A percentile compares a stretch with the other conserved stretches of the same genome.
Evolutionary conservation across 2,113 vertebrate species (phyloP).

Genomic region (Hippocampus barbouri): DNA sequence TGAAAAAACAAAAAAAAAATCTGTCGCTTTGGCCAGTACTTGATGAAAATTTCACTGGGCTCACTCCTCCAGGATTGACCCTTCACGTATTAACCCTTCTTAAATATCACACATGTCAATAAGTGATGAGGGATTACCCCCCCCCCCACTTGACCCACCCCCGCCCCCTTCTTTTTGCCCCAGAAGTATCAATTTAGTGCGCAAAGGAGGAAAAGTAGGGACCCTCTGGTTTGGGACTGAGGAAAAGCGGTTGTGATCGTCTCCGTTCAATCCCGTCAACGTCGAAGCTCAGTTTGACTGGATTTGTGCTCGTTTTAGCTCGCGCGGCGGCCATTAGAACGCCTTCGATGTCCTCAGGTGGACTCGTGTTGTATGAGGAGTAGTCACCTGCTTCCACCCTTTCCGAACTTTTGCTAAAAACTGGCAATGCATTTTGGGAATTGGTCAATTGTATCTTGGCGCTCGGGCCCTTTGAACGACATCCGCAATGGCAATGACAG

Average conservation of each 20-base stretch:
- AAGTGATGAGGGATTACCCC: slow-evolving; percentile 69
- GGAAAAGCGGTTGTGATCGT: slow-evolving; percentile 8
- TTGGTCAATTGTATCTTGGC: too few relatives aligned
- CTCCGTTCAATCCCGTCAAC: background rate
- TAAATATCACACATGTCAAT: slow-evolving; percentile 79
- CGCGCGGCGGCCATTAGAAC: too few relatives aligned
- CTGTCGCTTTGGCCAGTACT: slow-evolving; percentile 59
- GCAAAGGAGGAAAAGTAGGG: slow-evolving; percentile 42
- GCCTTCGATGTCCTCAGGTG: too few relatives aligned
- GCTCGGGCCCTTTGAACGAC: too few relatives aligned
- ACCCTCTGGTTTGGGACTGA: slow-evolving; percentile 45
- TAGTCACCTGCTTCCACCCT: too few relatives aligned
- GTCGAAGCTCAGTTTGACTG: background rate
- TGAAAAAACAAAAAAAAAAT: too few relatives aligned
- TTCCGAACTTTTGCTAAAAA: too few relatives aligned
- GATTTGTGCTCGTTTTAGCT: too few relatives aligned
- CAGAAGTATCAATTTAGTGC: slow-evolving; percentile 74
- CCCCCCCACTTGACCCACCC: slow-evolving; percentile 30
- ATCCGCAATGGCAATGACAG: too few relatives aligned
- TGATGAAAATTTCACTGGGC: slow-evolving; percentile 71
- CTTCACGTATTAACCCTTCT: slow-evolving; percentile 77
- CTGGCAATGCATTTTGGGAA: too few relatives aligned
- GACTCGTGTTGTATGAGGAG: too few relatives aligned
- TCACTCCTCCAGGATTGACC: slow-evolving; percentile 66
- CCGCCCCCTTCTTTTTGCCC: slow-evolving; percentile 52